phyloP scores from a whole-genome alignment of 2,888 invertebrate genomes.

The Drosophila ezoana region DNA sequence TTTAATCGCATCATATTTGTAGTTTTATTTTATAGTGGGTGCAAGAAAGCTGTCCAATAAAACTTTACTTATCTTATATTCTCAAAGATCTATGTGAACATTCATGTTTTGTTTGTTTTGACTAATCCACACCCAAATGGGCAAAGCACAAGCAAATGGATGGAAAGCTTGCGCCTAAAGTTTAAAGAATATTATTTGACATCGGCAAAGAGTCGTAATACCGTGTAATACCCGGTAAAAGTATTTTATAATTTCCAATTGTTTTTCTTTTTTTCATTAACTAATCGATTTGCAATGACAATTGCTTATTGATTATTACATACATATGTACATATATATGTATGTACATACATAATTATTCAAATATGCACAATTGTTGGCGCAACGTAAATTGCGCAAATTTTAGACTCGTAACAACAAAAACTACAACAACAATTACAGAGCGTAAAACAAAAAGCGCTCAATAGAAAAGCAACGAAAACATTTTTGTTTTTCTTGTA shows the following conservation, averaged over 20 bases:
- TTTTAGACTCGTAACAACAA: slow-evolving; percentile 21
- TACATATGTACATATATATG: no score
- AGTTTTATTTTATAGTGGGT: no score
- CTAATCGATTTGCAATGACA: slow-evolving; percentile 26
- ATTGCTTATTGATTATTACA: slow-evolving; percentile 21
- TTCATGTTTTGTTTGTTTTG: no score
- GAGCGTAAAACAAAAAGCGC: slow-evolving; percentile 61
- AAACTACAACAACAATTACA: slow-evolving; percentile 18
- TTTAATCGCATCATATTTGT: no score
- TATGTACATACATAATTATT: not conserved
- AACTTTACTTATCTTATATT: no score
- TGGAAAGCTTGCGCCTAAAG: no score
- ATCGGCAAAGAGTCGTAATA: not conserved
- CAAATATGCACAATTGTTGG: slow-evolving; percentile 13
- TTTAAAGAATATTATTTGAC: no score
- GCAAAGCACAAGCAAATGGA: no score
- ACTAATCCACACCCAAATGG: no score
- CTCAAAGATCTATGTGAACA: no score
- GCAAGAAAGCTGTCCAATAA: no score
- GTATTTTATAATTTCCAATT: not conserved
- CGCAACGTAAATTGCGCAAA: slow-evolving; percentile 26
- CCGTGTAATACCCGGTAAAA: not conserved
- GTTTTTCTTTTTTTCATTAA: not conserved
- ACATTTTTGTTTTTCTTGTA: slow-evolving; percentile 4
- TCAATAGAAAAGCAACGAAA: slow-evolving; percentile 29